Evolutionary conservation across 2,888 invertebrate genomes (phyloP).

Genomic region (Xylocampa areola): DNA sequence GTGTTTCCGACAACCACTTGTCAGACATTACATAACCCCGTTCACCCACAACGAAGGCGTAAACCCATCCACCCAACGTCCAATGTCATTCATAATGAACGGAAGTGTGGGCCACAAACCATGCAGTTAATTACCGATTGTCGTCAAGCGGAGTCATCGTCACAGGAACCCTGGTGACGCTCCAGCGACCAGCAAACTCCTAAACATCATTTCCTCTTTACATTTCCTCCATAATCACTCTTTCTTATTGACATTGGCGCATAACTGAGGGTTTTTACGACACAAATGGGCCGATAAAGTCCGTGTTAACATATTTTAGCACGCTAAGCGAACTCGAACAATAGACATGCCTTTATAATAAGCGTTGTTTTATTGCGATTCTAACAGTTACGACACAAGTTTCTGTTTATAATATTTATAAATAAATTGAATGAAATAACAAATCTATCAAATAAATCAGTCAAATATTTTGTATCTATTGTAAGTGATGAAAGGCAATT

Average conservation of each 20-base stretch:
- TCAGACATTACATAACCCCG: not conserved
- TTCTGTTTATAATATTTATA: too few species aligned
- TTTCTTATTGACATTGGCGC: constrained; percentile 28
- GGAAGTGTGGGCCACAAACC: constrained; percentile 33
- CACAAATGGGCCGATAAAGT: not conserved
- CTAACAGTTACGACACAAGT: too few species aligned
- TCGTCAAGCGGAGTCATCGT: constrained; percentile 16
- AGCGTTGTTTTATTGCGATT: too few species aligned
- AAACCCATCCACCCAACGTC: not conserved
- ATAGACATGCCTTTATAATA: too few species aligned
- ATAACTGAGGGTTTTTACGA: constrained; percentile 22
- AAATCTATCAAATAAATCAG: too few species aligned
- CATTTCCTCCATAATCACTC: constrained; percentile 29
- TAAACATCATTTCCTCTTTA: constrained; percentile 39
- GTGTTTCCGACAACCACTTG: too few species aligned
- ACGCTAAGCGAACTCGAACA: too few species aligned
- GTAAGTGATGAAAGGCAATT: too few species aligned
- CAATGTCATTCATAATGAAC: constrained; percentile 33
- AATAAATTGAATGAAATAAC: too few species aligned
- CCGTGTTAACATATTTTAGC: too few species aligned
- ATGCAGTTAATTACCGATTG: constrained; percentile 37
- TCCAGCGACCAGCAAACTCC: constrained; percentile 29
- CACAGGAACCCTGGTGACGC: constrained; percentile 33
- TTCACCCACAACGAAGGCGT: not conserved
- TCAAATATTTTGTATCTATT: too few species aligned